Percentiles rank a stretch among this genome's conserved stretches.
Conservation (phyloP, 1,140 invertebrate genomes). For the Platyscapa corneri region DNA sequence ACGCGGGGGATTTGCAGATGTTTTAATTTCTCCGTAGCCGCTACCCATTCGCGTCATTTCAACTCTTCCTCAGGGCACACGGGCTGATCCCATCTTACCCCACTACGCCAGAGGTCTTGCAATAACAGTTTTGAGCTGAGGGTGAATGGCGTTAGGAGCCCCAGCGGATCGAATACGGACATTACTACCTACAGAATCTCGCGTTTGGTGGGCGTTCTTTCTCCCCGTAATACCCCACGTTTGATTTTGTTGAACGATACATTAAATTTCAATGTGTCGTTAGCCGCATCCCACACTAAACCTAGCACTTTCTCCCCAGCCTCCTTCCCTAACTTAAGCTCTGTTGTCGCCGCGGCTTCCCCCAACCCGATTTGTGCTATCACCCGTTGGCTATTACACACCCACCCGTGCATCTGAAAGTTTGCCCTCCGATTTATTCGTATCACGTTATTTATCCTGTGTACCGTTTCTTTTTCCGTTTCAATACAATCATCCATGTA, state of each 20-base stretch:
- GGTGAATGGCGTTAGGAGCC: neutral
- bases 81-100: neutral
- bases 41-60: neutral
- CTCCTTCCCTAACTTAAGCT: neutral
- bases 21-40: neutral
- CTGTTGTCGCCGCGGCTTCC: too few relatives aligned
- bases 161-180: slow-evolving; percentile 65
- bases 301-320: neutral
- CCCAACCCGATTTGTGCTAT: too few relatives aligned
- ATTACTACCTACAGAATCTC: slow-evolving; percentile 44
- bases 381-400: neutral
- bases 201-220: neutral
- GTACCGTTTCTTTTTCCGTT: neutral
- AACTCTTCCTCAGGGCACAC: neutral
- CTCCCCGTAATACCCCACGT: neutral
- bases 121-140: neutral
- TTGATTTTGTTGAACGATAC: neutral
- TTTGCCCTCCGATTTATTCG: neutral
- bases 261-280: slow-evolving; percentile 14
- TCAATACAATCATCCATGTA: neutral
- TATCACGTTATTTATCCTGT: neutral
- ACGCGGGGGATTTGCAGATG: neutral
- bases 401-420: slow-evolving; percentile 7
- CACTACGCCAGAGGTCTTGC: neutral
- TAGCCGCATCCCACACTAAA: slow-evolving; percentile 9